Base-by-base conservation (phyloP, 2,113 vertebrate species). In the Vulpes vulpes region DNA sequence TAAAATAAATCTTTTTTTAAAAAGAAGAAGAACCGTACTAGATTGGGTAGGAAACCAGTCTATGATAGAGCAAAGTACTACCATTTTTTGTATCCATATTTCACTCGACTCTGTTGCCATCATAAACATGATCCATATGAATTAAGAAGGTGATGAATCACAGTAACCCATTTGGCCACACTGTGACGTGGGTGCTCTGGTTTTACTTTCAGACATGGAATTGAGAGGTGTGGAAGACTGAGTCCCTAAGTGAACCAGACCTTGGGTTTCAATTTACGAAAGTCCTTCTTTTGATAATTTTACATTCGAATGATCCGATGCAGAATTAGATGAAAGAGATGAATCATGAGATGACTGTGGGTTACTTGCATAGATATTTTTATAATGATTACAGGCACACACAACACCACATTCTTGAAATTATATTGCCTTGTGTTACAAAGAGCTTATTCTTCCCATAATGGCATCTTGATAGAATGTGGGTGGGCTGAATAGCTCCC, bases 401-500 rank as follows among this genome's bases (percentile, higher is more conserved):
- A 76, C 91, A 96, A 64, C 78, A 94, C 97, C 97, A 95, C 91
- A 98, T 74, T 97, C 96, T 98, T 90, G 96, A 98, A 98, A 98
- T 95, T 57, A 96, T 82, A 97, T 65, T 96, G 11, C 69, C 35
- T 96, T 95, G 79, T 57, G 3, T 96, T 98, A 97, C 74, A 98
- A 98, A 98, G 97, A 90, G 19, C 73, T 98, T 97, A 96, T 94
- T 98, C 93, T 98, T 98, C 89, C 62, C 35, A 57, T 97, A 97
- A 98, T 51, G 53, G 49, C 91, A 97, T 89, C 96, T 95, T 98
- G 94, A 97, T 98, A 97, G 76, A 97, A 95, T 67, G 96, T 97
- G 95, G 86, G 94, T 98, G 92, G 96, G 97, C 96, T 83, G 12
- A 97, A 82, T 97, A 81, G 35, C 92, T 99, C 95, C 90, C 69